Evolutionary conservation across 2,888 invertebrate genomes (phyloP), one percentile per base, ranked within the genome.

Genomic region (Atherix ibis): DNA sequence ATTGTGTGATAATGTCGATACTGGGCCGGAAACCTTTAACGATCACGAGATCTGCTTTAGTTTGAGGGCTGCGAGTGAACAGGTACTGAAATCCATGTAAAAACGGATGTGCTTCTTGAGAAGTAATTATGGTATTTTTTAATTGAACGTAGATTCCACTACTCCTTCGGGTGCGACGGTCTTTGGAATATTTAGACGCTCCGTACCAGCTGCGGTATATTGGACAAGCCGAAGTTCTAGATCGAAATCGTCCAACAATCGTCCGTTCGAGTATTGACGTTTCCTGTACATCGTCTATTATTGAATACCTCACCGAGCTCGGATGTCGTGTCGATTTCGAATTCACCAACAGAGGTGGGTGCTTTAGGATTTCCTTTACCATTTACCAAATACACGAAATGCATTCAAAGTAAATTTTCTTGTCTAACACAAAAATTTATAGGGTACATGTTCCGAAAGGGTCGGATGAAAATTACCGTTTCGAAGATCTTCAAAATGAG

Each of bases 401-500:
- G 39, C 51, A 2, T 26, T 10, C 27, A 8, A n/a, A n/a, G n/a
- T n/a, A n/a, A n/a, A n/a, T n/a, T n/a, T n/a, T n/a, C n/a, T n/a
- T n/a, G n/a, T n/a, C n/a, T n/a, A n/a, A n/a, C n/a, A n/a, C n/a
- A n/a, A n/a, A n/a, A n/a, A n/a, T n/a, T n/a, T n/a, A n/a, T n/a
- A 55, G 58, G 58, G 4, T 91, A 83, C 51, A 85, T 94, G 79
- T 94, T 94, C 51, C 72, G 91, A 38, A 94, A 95, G 62, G 95
- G 94, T 1, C 70, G 92, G 39, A 91, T 95, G 88, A 95, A 95
- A 62, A 83, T 94, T 14, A 91, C 89, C 2, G 92, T 95, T 0
- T 85, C 89, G 1, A 94, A 94, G 61, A 80, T 94, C 37, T 88
- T 83, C 50, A 89, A 88, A 70, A 74, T 83, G 58, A 71, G 70